Percentiles rank a stretch among this genome's conserved stretches.
phyloP scores from a whole-genome alignment of 2,113 vertebrate species.

The Bos javanicus region DNA sequence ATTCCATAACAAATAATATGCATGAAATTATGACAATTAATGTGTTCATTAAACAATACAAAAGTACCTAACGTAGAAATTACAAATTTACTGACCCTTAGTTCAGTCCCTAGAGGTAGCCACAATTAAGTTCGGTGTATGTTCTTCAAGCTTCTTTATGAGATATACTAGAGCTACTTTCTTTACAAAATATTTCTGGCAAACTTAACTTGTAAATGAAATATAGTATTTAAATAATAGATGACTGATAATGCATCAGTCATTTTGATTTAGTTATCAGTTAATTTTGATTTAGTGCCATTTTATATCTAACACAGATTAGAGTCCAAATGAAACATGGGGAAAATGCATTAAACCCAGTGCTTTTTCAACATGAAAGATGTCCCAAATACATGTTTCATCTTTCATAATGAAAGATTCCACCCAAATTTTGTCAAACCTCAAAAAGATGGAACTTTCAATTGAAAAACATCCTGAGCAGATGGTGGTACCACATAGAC shows the following conservation, averaged over 20 bases:
- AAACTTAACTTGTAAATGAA: slow-evolving; percentile 3
- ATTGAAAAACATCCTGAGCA: not conserved
- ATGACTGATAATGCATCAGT: not conserved
- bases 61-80: not conserved
- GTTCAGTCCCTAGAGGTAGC: not conserved
- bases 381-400: not conserved
- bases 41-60: not conserved
- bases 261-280: not conserved
- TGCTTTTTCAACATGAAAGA: not conserved
- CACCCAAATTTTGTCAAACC: not conserved
- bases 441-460: not conserved
- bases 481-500: not conserved
- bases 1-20: not conserved
- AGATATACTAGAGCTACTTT: not conserved
- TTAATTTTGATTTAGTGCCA: not conserved
- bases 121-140: not conserved
- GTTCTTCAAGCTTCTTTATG: not conserved
- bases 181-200: not conserved
- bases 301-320: not conserved
- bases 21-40: not conserved
- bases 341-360: not conserved
- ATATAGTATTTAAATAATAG: not conserved
- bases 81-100: not conserved
- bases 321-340: not conserved
- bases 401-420: not conserved